phyloP scores from a whole-genome alignment of 2,797 vertebrate species.

The Arctocebus calabarensis region DNA sequence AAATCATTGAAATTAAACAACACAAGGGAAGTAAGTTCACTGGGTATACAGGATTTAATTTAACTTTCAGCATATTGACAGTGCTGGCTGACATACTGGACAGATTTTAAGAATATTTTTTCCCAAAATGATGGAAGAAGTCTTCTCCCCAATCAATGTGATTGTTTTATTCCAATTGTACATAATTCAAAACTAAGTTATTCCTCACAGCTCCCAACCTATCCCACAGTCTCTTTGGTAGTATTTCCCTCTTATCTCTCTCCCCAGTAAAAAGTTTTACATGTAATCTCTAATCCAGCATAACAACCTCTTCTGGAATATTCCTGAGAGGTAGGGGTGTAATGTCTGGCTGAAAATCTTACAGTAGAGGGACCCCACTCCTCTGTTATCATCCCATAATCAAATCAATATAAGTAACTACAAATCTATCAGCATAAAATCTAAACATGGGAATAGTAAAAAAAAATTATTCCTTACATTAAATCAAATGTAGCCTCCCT shows the following conservation, averaged over 20 bases:
- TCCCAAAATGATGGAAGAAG: background rate
- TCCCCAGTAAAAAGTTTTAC: background rate
- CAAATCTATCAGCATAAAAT: background rate
- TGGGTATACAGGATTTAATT: background rate
- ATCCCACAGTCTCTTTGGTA: background rate
- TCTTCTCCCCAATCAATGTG: background rate
- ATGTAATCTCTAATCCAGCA: background rate
- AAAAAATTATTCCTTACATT: background rate
- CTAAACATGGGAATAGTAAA: background rate
- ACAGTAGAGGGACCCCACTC: background rate
- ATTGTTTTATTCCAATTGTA: background rate
- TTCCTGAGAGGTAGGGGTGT: background rate
- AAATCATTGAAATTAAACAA: conserved; percentile 44
- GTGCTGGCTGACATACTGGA: background rate
- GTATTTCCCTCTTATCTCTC: background rate
- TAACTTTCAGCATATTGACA: background rate
- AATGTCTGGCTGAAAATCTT: background rate
- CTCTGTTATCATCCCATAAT: background rate
- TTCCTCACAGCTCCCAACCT: background rate
- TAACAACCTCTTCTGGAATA: background rate
- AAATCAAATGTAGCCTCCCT: background rate
- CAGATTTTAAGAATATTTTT: background rate
- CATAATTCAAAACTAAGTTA: background rate
- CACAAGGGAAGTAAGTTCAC: conserved; percentile 28
- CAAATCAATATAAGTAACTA: background rate